Evolutionary conservation across 2,113 vertebrate genomes (phyloP), one percentile per base, ranked within the genome.

Genomic region (Microcebus murinus): DNA sequence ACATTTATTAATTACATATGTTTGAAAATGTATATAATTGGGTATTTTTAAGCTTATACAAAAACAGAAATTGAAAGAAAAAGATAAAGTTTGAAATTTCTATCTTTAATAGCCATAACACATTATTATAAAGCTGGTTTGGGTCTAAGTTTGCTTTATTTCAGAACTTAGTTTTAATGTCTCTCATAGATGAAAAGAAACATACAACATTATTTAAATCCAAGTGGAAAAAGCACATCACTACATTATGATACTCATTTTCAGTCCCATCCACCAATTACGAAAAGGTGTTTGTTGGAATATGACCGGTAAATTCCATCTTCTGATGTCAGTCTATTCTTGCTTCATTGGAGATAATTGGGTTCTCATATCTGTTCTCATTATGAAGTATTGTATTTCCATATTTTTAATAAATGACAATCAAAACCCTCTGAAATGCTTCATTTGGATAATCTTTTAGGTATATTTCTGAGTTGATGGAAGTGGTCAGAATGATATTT

Each of bases 151-250:
- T 59, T 90, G 48, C 20, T 77, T 91, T 63, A 55, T 82, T 92
- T 82, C 25, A 83, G 68, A 87, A 79, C 18, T 90, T 96, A 20
- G 20, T 68, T 83, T 92, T 93, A 67, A 31, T 80, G 13, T 77
- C n/a, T 79, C 29, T 89, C 3, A 9, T 10, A 61, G 63, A 70
- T 85, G 25, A 84, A 83, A 65, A 94, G 63, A 86, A 95, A 63
- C 45, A 65, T 6, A 63, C 0, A 67, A 36, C 4, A 18, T 71
- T 88, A 79, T 57, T 2, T 55, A 89, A 89, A 81, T 83, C 45
- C 25, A 73, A 65, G 45, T 74, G 34, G 8, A n/a, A 61, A 68
- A 87, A 90, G 15, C 88, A 23, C 39, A 77, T 86, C 63, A 70
- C 11, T 86, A 73, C 86, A 59, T 83, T 7, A 6, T 61, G 17